These are phyloP conservation scores for Phortica variegata DNA, from an alignment of 1,140 invertebrate species.

Conservation along the genomic window DNA sequence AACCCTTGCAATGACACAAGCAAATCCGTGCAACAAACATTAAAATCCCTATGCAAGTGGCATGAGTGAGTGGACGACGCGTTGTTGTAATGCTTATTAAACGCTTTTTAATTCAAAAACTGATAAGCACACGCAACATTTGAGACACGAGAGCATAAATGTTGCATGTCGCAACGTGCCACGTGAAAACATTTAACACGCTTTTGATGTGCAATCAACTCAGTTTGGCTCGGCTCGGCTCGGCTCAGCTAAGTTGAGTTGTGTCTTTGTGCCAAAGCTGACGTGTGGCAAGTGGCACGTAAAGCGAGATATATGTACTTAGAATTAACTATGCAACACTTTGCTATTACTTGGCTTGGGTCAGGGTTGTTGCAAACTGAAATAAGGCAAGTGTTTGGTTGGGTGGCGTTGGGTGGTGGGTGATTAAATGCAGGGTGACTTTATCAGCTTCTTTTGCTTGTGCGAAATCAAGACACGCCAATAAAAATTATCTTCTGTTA, in stretches of 20 bases:
- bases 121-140: constrained; percentile 17
- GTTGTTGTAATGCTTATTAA: constrained; percentile 48
- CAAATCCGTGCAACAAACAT: neutral
- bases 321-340: constrained; percentile 23
- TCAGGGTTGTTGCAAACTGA: constrained; percentile 28
- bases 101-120: constrained; percentile 44
- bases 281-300: too few relatives aligned
- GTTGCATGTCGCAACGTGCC: constrained; percentile 14
- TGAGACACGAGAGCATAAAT: constrained; percentile 9
- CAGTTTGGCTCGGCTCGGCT: neutral
- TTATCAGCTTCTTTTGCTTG: too few relatives aligned
- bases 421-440: too few relatives aligned
- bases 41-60: neutral
- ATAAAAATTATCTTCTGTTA: too few relatives aligned
- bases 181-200: constrained; percentile 49
- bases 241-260: too few relatives aligned
- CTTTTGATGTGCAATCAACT: constrained; percentile 1
- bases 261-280: too few relatives aligned
- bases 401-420: too few relatives aligned
- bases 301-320: too few relatives aligned
- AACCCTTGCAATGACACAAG: constrained; percentile 9
- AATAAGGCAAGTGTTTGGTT: too few relatives aligned
- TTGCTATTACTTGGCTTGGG: too few relatives aligned
- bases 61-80: neutral
- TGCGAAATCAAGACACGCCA: too few relatives aligned